A percentile compares a stretch with the other conserved stretches of the same genome.
Evolutionary conservation across 2,113 vertebrate species (phyloP).

Genomic region (Psittacula cyanocephala): DNA sequence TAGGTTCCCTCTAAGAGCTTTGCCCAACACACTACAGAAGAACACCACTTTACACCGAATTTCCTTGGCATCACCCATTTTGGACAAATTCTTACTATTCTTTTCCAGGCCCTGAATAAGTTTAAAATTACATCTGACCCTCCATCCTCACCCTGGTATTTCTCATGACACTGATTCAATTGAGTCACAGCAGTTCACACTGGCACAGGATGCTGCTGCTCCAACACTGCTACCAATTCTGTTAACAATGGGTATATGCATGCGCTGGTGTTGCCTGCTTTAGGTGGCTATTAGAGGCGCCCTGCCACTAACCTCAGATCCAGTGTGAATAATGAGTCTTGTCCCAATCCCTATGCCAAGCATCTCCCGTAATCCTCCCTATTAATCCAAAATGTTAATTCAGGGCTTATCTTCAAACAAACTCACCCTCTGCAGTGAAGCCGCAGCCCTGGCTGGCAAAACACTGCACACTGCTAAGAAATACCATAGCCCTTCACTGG

Average conservation of each 20-base stretch:
- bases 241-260: fast-evolving
- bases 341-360: background rate
- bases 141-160: background rate
- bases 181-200: fast-evolving
- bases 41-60: background rate
- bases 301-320: background rate
- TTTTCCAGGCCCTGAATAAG: background rate
- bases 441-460: background rate
- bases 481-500: background rate
- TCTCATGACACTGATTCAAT: background rate
- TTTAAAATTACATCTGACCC: background rate
- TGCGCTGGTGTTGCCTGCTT: fast-evolving
- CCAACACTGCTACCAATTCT: fast-evolving
- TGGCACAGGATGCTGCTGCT: background rate
- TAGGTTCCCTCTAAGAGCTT: background rate
- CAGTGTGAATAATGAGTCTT: background rate
- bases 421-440: background rate
- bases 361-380: background rate
- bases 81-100: background rate
- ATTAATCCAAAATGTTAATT: background rate
- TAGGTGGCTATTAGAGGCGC: background rate
- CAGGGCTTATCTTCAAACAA: background rate
- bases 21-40: background rate
- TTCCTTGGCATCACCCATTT: background rate
- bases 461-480: background rate